phyloP scores from a whole-genome alignment of 1,140 invertebrate species.

The Lepidurus arcticus region DNA sequence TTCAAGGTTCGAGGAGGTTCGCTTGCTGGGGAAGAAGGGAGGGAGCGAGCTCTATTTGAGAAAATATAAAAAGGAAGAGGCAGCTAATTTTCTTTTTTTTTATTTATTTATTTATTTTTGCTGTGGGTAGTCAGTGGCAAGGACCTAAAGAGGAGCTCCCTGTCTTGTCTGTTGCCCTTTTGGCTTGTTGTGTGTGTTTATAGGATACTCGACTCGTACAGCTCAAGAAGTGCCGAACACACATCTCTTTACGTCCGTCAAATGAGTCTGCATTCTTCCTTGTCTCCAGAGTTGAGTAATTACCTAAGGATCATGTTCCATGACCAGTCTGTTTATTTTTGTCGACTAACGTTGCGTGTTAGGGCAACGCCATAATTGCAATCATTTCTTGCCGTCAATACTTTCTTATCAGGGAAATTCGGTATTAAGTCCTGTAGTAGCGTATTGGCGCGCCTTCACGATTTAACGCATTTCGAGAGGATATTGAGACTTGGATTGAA shows the following conservation, averaged over 20 bases:
- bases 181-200: not conserved
- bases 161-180: slow-evolving; percentile 19
- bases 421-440: too few relatives aligned
- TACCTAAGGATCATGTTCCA: slow-evolving; percentile 15
- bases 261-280: slow-evolving; percentile 21
- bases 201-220: not conserved
- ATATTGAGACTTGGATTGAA: too few relatives aligned
- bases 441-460: too few relatives aligned
- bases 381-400: too few relatives aligned
- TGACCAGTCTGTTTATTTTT: slow-evolving; percentile 16
- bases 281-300: slow-evolving; percentile 15
- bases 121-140: not conserved
- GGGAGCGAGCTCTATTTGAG: not conserved
- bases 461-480: too few relatives aligned
- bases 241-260: slow-evolving; percentile 13
- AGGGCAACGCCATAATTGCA: not conserved
- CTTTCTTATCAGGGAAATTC: too few relatives aligned
- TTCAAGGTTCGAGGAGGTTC: too few relatives aligned
- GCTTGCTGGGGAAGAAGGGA: not conserved
- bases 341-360: not conserved
- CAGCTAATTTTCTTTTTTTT: slow-evolving; percentile 4
- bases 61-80: not conserved
- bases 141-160: not conserved
- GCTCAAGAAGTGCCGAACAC: not conserved
- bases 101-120: not conserved